Evolutionary conservation across 1,140 invertebrate genomes (phyloP).

Genomic region (Tyrophagus putrescentiae): DNA sequence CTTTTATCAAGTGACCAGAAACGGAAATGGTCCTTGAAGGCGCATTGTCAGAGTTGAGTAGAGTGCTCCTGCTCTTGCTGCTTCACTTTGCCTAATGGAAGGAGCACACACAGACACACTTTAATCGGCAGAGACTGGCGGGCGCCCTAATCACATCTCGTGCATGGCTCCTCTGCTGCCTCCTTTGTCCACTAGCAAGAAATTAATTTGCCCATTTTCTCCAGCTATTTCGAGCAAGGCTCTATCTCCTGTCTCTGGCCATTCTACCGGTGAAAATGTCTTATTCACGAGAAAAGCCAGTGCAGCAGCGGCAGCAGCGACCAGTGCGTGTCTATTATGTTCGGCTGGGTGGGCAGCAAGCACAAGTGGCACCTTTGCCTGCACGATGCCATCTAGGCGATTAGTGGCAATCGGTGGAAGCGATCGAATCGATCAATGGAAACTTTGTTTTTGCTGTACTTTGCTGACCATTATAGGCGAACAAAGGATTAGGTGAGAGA

Average conservation of each 20-base stretch:
- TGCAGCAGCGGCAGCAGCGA: no score
- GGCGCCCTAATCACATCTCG: constrained; percentile 1
- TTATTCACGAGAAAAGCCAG: no score
- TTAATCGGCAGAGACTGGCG: constrained; percentile 1
- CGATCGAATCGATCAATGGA: constrained; percentile 10
- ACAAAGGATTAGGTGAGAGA: constrained; percentile 7
- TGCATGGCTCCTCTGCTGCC: neutral
- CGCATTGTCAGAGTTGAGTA: no score
- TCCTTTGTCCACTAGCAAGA: neutral
- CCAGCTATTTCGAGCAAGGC: neutral
- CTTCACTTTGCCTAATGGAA: no score
- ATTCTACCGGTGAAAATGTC: no score
- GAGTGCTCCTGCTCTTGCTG: no score
- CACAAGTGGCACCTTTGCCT: no score
- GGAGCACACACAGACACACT: neutral
- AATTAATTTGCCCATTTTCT: neutral
- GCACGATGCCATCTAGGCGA: no score
- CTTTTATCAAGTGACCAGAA: no score
- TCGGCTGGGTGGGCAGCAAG: neutral
- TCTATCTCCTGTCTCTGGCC: no score
- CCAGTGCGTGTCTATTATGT: neutral
- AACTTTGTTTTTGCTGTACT: constrained; percentile 11
- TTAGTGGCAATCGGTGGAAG: neutral
- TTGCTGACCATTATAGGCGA: constrained; percentile 11
- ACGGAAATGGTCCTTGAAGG: no score